Conservation (phyloP, 2,888 invertebrate genomes). For the Taenaris catops region DNA sequence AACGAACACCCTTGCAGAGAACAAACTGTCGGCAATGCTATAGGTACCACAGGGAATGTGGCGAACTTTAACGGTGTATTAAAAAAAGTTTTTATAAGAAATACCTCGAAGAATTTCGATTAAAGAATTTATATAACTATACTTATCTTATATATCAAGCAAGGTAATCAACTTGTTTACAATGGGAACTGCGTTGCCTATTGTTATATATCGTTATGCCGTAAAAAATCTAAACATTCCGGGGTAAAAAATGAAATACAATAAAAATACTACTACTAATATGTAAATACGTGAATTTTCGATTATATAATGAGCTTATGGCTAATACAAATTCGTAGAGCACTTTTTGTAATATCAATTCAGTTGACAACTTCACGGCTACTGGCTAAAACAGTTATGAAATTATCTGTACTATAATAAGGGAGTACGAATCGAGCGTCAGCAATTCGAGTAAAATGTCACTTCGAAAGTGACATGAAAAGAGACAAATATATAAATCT, state of each 20-base stretch:
- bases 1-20: conserved; percentile 7
- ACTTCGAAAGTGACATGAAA: too few species aligned
- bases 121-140: too few species aligned
- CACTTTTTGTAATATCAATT: conserved; percentile 49
- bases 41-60: too few species aligned
- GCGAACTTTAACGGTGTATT: conserved; percentile 10
- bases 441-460: too few species aligned
- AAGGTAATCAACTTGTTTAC: too few species aligned
- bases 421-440: too few species aligned
- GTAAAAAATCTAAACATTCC: conserved; percentile 48
- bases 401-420: too few species aligned
- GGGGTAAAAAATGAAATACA: conserved; percentile 48
- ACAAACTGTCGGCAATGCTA: conserved; percentile 7
- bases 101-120: conserved; percentile 10
- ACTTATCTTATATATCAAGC: too few species aligned
- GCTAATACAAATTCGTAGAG: conserved; percentile 71
- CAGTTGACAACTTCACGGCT: conserved; percentile 34
- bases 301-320: conserved; percentile 51
- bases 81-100: conserved; percentile 15
- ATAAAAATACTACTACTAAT: conserved; percentile 56
- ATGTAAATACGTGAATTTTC: conserved; percentile 54
- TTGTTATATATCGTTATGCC: conserved; percentile 29
- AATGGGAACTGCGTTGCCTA: conserved; percentile 32
- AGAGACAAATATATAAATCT: too few species aligned
- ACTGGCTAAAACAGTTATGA: conserved; percentile 30